phyloP scores from a whole-genome alignment of 2,888 invertebrate species.

The Lepas anatifera region DNA sequence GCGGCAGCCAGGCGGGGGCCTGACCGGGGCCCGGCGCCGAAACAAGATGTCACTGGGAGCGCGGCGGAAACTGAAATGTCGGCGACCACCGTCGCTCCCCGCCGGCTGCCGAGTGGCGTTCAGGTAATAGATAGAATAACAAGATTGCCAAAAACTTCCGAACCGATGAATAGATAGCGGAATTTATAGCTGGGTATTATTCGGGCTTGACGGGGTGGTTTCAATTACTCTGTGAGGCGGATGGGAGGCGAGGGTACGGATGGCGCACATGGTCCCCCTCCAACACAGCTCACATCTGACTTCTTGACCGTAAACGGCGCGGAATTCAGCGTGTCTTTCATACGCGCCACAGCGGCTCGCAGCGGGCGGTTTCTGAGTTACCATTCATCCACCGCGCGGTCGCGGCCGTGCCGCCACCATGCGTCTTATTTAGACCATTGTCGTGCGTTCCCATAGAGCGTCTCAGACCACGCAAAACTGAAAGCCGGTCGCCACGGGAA shows the following conservation, averaged over 20 bases:
- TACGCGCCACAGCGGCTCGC: background rate
- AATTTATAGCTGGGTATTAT: slow-evolving; percentile 2
- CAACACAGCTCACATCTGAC: too few species aligned
- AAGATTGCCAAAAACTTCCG: slow-evolving; percentile 7
- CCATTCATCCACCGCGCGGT: too few species aligned
- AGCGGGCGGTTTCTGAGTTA: background rate
- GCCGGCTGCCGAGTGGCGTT: too few species aligned
- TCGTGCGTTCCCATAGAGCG: background rate
- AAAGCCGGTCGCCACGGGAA: background rate
- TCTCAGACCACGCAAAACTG: too few species aligned
- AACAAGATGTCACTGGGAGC: background rate
- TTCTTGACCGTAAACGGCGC: too few species aligned
- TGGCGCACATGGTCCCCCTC: too few species aligned
- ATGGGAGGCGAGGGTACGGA: too few species aligned
- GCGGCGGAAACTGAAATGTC: background rate
- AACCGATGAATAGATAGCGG: background rate
- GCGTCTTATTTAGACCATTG: background rate
- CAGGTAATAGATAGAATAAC: slow-evolving; percentile 9
- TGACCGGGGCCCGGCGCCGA: too few species aligned
- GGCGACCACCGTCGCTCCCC: background rate
- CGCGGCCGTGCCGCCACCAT: too few species aligned
- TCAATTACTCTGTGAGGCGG: too few species aligned
- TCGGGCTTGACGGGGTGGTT: too few species aligned
- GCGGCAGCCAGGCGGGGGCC: too few species aligned
- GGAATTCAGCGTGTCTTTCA: background rate